Conservation (phyloP, 2,888 invertebrate genomes). For the Drosophila austrosaltans region DNA sequence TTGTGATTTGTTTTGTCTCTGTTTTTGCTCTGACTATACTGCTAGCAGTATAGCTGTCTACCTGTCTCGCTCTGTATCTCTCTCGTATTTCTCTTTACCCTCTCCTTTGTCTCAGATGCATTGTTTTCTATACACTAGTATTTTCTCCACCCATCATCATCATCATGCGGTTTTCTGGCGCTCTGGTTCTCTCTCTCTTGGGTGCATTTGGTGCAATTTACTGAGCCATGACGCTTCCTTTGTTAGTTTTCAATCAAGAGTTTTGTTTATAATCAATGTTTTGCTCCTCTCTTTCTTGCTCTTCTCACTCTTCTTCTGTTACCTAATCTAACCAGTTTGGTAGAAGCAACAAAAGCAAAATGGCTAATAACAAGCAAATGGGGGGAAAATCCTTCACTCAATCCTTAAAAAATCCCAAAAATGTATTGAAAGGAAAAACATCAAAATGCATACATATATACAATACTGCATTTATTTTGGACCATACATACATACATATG, state of each 20-base stretch:
- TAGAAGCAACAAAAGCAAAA: conserved; percentile 61
- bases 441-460: background rate
- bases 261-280: conserved; percentile 62
- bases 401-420: background rate
- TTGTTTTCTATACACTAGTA: conserved; percentile 4
- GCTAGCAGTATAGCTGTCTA: conserved; percentile 35
- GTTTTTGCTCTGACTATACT: conserved; percentile 25
- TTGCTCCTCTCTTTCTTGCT: conserved; percentile 18
- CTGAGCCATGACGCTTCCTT: conserved; percentile 56
- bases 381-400: background rate
- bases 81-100: background rate
- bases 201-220: conserved; percentile 58
- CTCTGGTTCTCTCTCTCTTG: conserved; percentile 28
- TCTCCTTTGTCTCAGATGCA: background rate
- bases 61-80: conserved; percentile 1
- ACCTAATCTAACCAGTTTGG: conserved; percentile 1
- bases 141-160: background rate
- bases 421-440: background rate
- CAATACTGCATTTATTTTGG: background rate
- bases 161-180: background rate
- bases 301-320: background rate
- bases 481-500: background rate
- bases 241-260: conserved; percentile 78
- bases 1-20: conserved; percentile 30
- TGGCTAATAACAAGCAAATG: conserved; percentile 58